These are phyloP conservation scores for Argyrosomus japonicus DNA, from an alignment of 2,113 vertebrate species.

Conservation along the genomic window DNA sequence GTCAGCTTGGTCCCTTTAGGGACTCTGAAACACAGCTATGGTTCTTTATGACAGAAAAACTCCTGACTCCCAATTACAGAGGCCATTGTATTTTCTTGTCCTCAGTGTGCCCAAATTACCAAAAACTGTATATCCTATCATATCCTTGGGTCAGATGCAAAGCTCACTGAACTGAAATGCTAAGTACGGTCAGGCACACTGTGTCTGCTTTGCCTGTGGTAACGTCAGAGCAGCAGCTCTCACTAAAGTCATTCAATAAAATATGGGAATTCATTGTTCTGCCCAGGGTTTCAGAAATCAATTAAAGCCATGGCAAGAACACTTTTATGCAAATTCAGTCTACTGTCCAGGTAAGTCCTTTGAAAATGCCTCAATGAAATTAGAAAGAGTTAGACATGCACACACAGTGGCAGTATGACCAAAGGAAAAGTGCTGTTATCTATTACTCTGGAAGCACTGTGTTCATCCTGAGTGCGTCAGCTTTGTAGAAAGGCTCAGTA, in stretches of 20 bases:
- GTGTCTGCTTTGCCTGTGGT: not conserved
- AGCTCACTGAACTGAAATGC: not conserved
- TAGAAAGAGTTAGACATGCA: constrained; percentile 18
- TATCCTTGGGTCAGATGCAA: not conserved
- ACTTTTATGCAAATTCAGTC: constrained; percentile 33
- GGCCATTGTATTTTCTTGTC: not conserved
- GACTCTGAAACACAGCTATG: not conserved
- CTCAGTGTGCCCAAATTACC: not conserved
- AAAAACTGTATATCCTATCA: not conserved
- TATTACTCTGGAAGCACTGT: not conserved
- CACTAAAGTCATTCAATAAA: constrained; percentile 12
- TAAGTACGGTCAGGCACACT: not conserved
- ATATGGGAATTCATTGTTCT: constrained; percentile 35
- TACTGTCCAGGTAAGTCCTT: constrained; percentile 31
- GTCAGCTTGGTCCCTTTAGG: not conserved
- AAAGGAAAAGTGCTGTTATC: constrained; percentile 25
- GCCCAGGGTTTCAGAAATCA: constrained; percentile 38
- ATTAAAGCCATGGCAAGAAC: constrained; percentile 20
- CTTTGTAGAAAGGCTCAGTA: constrained; percentile 46
- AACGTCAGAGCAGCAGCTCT: not conserved
- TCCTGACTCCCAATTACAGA: not conserved
- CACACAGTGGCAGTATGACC: not conserved
- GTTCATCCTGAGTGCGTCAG: constrained; percentile 33
- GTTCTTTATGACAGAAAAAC: not conserved
- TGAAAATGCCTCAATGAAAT: constrained; percentile 51